Base-by-base conservation (phyloP, 2,113 vertebrate species). In the Hyperopisus bebe region DNA sequence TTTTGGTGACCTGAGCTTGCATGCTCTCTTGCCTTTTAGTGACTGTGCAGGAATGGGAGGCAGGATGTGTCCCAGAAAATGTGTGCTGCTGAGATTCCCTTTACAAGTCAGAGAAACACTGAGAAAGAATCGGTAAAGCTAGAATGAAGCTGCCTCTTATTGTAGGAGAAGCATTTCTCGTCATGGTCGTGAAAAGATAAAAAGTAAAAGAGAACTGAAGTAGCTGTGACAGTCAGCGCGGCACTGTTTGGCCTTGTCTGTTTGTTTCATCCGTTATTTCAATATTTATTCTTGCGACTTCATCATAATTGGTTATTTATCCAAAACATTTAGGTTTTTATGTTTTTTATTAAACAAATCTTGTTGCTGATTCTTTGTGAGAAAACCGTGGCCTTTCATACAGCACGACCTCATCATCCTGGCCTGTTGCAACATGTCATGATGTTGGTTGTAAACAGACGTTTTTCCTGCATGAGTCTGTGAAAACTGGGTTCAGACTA, bases 201-300 rank as follows among this genome's bases (percentile, higher is more conserved):
- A 48, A 77, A 77, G 31, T 4, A 2, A 31, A 74, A 55, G 17
- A 48, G 46, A 48, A 31, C 47, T 7, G 62, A 27, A 74, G 15
- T 10, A 42, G 39, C 87, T 4, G 9, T 27, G n/a, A 47, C 5
- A 19, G n/a, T 53, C 19, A 9, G 35, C 39, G 10, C 50, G 10
- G 58, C 58, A 27, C 58, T 66, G 58, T 66, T n/a, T 66, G 58
- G 58, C 58, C 58, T 66, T 27, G 62, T 66, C 62, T 21, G 21
- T 39, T 42, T 58, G 21, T 39, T 21, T 47, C 19, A 51, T 58
- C 39, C 24, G 6, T 58, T n/a, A 42, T 48, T 58, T 46, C 62
- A 89, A 51, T 89, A 31, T 66, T 86, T 86, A 66, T 66, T n/a
- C 80, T 66, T 66, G 55, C 6, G 55, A 27, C 70, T 89, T 89